Conservation (phyloP, 2,113 vertebrate species). For the Steatornis caripensis region DNA sequence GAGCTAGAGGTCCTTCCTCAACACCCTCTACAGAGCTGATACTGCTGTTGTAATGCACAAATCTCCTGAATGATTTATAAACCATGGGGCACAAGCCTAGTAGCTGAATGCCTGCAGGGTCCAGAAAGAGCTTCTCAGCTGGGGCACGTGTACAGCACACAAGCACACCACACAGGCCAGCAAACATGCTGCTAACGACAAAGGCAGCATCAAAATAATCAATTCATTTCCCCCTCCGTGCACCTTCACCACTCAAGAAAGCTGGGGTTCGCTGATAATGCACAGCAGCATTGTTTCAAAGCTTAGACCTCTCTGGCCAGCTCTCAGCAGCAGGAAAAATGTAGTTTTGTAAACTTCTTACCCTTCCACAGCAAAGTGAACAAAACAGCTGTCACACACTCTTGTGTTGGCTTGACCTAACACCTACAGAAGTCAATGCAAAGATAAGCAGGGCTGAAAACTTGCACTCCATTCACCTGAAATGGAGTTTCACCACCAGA, state of each 20-base stretch:
- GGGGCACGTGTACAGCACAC: background rate
- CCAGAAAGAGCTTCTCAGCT: background rate
- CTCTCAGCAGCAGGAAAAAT: background rate
- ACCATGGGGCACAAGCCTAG: background rate
- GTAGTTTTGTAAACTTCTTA: background rate
- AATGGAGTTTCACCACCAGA: background rate
- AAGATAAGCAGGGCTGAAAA: background rate
- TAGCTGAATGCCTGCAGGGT: background rate
- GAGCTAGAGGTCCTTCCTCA: fast-evolving
- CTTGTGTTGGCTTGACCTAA: background rate
- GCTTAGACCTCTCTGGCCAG: background rate
- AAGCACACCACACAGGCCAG: fast-evolving
- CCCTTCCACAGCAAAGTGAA: background rate
- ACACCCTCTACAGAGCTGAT: background rate
- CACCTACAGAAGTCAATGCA: background rate
- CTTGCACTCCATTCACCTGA: background rate
- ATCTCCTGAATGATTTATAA: background rate
- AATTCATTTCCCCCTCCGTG: background rate
- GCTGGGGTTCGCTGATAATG: background rate
- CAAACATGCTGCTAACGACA: background rate
- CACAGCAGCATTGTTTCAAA: background rate
- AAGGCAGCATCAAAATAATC: background rate
- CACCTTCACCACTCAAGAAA: background rate
- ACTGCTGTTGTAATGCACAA: background rate
- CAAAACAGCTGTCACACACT: background rate